These are phyloP conservation scores for Rhizoglyphus robini DNA, from an alignment of 1,140 invertebrate genomes.

Conservation along the genomic window DNA sequence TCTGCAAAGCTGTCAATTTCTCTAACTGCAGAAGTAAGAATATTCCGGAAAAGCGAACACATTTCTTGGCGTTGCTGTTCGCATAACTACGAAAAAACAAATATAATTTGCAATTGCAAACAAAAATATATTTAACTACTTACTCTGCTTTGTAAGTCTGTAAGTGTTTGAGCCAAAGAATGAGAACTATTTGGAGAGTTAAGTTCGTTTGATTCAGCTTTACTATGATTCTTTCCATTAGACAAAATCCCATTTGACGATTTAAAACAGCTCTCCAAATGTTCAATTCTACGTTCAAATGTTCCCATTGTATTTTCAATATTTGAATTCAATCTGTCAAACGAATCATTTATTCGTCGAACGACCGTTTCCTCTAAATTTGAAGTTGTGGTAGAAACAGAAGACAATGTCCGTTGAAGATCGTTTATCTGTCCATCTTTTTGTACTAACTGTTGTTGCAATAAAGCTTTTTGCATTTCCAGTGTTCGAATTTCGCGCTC, in stretches of 20 bases:
- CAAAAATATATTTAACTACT: too few species aligned
- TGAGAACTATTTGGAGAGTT: too few species aligned
- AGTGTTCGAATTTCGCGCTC: slow-evolving; percentile 7
- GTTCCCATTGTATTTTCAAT: not conserved
- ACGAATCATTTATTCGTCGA: not conserved
- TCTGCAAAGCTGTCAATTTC: not conserved
- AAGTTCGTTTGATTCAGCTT: not conserved
- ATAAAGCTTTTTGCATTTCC: slow-evolving; percentile 2
- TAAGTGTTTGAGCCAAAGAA: too few species aligned
- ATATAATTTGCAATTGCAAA: not conserved
- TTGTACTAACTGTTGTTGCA: slow-evolving; percentile 4
- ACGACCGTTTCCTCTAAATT: not conserved
- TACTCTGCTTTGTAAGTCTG: too few species aligned
- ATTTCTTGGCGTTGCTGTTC: slow-evolving; percentile 4
- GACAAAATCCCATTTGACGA: not conserved
- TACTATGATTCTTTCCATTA: not conserved
- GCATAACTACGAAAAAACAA: not conserved
- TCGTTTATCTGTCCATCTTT: slow-evolving; percentile 11
- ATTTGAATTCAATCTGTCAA: not conserved
- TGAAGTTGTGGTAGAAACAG: not conserved
- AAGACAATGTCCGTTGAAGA: not conserved
- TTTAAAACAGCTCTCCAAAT: slow-evolving; percentile 1
- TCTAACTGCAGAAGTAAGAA: not conserved
- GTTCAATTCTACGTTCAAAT: slow-evolving; percentile 3
- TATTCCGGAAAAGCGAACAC: not conserved